Evolutionary conservation across 2,888 invertebrate genomes (phyloP), one percentile per base, ranked within the genome.

Genomic region (Drosophila falleni): DNA sequence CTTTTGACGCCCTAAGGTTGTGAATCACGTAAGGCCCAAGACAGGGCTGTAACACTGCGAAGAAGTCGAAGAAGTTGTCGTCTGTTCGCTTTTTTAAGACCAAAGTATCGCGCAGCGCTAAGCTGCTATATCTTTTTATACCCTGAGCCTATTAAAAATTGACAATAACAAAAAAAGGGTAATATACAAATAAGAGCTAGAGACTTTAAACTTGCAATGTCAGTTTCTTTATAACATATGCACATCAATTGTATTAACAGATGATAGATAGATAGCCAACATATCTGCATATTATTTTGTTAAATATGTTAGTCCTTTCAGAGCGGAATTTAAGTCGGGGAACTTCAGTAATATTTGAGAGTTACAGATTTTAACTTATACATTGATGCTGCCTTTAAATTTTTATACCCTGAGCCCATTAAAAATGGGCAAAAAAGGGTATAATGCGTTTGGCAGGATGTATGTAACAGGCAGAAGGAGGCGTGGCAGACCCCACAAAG

Each of bases 81-180:
- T 67, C 44, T 16, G 47, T 29, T 31, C 42, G 35, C 46, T 44
- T 60, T 80, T 80, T 80, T 71, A 79, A 63, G 74, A 81, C 80
- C 67, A 29, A 53, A 50, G 80, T 65, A 68, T 59, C 61, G 50
- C 15, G 13, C 53, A 31, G 41, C 60, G 60, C 64, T 61, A 58
- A 31, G 62, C 54, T 63, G 66, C 56, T 60, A 51, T 68, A 68
- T 35, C 39, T 37, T 74, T 49, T 62, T 78, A 56, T 63, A 33
- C 13, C 19, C 8, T 23, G 15, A 10, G 16, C 10, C 13, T 33
- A 44, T 16, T 35, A 35, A 33, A 56, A 44, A 46, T 35, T 13
- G 8, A 50, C 11, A 8, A 13, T 16, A 26, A 29, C 11, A 8
- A 13, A 41, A 26, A 29, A 41, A 10, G 13, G n/a, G 11, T 26